phyloP scores from a whole-genome alignment of 2,888 invertebrate genomes.

The Timandra comae region DNA sequence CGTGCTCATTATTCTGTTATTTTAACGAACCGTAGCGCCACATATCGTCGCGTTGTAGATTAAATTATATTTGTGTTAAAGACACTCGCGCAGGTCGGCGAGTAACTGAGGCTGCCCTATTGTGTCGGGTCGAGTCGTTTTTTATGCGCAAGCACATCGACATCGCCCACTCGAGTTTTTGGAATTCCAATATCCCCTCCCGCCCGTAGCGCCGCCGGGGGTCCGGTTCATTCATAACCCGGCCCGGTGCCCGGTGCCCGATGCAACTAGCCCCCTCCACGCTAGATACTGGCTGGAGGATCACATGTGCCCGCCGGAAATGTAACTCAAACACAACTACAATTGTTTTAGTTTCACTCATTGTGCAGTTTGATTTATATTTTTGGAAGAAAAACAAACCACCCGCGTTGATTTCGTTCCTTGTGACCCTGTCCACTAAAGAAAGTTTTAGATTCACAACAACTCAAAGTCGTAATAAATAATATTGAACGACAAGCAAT shows the following conservation, averaged over 20 bases:
- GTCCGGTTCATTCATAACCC: conserved; percentile 70
- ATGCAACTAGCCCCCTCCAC: conserved; percentile 57
- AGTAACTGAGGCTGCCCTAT: conserved; percentile 30
- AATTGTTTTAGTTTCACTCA: conserved; percentile 47
- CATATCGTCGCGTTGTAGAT: conserved; percentile 20
- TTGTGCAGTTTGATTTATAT: conserved; percentile 44
- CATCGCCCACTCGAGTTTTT: conserved; percentile 69
- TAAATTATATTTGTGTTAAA: conserved; percentile 23
- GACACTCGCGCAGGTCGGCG: conserved; percentile 22
- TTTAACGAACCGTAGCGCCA: conserved; percentile 61
- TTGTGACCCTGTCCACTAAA: conserved; percentile 1
- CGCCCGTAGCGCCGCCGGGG: conserved; percentile 35
- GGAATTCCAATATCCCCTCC: conserved; percentile 53
- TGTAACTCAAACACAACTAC: conserved; percentile 54
- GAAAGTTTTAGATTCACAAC: too few species aligned
- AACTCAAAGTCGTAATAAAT: too few species aligned
- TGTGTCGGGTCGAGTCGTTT: conserved; percentile 54
- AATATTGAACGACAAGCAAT: too few species aligned
- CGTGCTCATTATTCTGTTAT: conserved; percentile 67
- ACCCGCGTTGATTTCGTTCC: conserved; percentile 45
- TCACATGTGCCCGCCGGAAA: conserved; percentile 58
- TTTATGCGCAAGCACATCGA: conserved; percentile 47
- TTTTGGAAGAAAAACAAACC: conserved; percentile 34
- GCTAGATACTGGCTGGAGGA: conserved; percentile 27
- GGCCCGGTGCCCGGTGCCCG: conserved; percentile 51